Percentiles rank a stretch among this genome's conserved stretches.
Conservation (phyloP, 2,113 vertebrate genomes). For the Tursiops truncatus region DNA sequence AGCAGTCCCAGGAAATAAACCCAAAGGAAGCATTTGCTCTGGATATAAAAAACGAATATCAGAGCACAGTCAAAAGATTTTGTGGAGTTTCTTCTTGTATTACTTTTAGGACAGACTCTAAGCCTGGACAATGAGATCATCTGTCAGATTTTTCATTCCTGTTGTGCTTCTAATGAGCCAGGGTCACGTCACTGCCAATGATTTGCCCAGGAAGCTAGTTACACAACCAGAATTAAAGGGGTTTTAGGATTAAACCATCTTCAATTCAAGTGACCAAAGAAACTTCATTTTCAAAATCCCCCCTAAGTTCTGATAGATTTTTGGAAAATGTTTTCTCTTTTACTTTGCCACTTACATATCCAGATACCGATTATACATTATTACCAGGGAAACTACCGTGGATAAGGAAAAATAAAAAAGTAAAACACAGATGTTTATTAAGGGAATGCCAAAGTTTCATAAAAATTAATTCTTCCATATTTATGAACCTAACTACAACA, state of each 20-base stretch:
- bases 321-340: neutral
- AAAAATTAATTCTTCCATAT: neutral
- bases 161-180: neutral
- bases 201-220: neutral
- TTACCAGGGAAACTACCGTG: neutral
- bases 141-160: neutral
- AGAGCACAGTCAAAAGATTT: neutral
- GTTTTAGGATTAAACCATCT: neutral
- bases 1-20: conserved; percentile 7
- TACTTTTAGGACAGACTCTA: neutral
- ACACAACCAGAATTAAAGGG: neutral
- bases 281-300: neutral
- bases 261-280: conserved; percentile 14
- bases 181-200: neutral
- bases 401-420: neutral
- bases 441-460: neutral
- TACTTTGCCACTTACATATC: neutral
- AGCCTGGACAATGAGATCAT: neutral
- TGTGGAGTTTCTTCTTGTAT: neutral
- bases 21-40: conserved; percentile 12
- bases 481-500: neutral
- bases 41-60: neutral
- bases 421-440: neutral
- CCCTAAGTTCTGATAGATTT: conserved; percentile 2
- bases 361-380: neutral